A percentile compares a stretch with the other conserved stretches of the same genome.
Conservation (phyloP, 2,797 vertebrate genomes). For the Neosilurus mollespiculum region DNA sequence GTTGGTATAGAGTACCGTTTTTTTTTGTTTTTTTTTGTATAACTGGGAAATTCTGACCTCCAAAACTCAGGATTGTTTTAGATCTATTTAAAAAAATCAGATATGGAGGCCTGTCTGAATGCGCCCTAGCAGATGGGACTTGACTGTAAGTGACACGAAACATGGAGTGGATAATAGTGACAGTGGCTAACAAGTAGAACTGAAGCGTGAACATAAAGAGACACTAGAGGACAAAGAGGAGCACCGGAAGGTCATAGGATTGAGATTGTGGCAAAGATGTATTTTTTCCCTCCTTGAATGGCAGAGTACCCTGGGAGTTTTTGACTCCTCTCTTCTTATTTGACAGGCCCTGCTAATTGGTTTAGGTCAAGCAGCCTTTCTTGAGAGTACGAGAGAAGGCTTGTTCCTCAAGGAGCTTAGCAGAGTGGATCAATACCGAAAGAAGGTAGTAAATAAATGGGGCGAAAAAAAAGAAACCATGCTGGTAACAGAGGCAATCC, state of each 20-base stretch:
- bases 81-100: conserved; percentile 2
- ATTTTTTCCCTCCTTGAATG: conserved; percentile 41
- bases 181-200: conserved; percentile 51
- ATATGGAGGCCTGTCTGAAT: conserved; percentile 6
- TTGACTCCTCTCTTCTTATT: conserved; percentile 58
- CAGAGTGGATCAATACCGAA: conserved; percentile 62
- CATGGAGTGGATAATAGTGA: conserved; percentile 30
- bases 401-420: conserved; percentile 55
- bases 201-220: conserved; percentile 47
- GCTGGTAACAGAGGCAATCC: conserved; percentile 62
- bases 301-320: conserved; percentile 51
- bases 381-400: conserved; percentile 52
- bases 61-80: background rate
- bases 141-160: conserved; percentile 23
- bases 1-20: too few relatives aligned
- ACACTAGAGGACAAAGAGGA: conserved; percentile 49
- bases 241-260: conserved; percentile 48
- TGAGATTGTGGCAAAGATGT: conserved; percentile 56
- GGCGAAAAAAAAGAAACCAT: conserved; percentile 63
- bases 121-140: background rate
- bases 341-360: conserved; percentile 66
- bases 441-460: conserved; percentile 62
- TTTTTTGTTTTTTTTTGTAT: too few relatives aligned
- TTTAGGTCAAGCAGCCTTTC: conserved; percentile 58
- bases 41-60: background rate